phyloP scores from a whole-genome alignment of 2,113 vertebrate species.

The Callocephalon fimbriatum region DNA sequence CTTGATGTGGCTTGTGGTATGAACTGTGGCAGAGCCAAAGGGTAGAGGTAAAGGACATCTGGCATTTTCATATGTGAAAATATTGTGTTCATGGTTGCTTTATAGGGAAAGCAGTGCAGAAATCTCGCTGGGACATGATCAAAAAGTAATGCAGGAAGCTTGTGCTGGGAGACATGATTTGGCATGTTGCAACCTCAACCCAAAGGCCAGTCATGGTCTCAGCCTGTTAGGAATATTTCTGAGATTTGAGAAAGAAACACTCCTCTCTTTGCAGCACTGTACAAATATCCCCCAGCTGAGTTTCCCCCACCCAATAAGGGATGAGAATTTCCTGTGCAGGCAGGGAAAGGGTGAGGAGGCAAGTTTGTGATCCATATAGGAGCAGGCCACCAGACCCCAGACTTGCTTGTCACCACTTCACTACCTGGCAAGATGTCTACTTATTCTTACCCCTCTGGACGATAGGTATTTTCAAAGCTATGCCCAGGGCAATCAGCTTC shows the following conservation, averaged over 20 bases:
- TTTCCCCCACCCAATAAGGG: fast-evolving
- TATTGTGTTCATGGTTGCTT: background rate
- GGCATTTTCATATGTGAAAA: background rate
- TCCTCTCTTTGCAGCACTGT: background rate
- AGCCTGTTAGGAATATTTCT: background rate
- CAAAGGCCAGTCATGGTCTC: background rate
- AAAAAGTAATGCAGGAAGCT: background rate
- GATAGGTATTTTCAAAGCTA: background rate
- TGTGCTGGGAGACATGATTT: background rate
- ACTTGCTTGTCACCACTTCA: background rate
- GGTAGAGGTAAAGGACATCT: background rate
- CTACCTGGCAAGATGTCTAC: background rate
- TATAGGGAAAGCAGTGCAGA: background rate
- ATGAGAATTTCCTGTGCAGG: background rate
- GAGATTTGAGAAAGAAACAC: background rate
- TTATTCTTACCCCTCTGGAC: background rate
- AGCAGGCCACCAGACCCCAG: background rate
- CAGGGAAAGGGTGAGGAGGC: background rate
- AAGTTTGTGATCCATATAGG: background rate
- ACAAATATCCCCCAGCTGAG: background rate
- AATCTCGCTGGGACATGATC: background rate
- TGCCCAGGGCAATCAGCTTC: background rate
- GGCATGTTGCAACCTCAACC: background rate
- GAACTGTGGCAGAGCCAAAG: background rate
- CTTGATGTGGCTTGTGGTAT: background rate